A percentile compares a stretch with the other conserved stretches of the same genome.
Conservation (phyloP, 2,797 vertebrate genomes). For the Sebastes oblongus region DNA sequence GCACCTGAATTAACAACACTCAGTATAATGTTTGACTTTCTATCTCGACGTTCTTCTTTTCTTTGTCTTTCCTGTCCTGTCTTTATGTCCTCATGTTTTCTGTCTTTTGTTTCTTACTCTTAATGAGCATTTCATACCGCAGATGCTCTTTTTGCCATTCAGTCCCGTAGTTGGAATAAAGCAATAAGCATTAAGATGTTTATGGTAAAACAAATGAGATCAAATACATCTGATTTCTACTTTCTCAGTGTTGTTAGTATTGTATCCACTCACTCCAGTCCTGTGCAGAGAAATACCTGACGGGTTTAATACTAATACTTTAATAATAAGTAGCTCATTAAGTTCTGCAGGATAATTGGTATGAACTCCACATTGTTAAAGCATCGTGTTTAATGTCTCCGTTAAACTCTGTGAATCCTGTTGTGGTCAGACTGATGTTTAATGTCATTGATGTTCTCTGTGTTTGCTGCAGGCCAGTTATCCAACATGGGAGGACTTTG, state of each 20-base stretch:
- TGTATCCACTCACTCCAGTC: neutral
- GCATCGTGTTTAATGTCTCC: neutral
- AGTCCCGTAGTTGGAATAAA: neutral
- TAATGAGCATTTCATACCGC: neutral
- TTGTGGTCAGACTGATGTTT: neutral
- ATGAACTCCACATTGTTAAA: neutral
- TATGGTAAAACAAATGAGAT: neutral
- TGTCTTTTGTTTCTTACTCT: too few relatives aligned
- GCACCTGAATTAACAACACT: neutral
- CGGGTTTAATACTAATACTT: neutral
- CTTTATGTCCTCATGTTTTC: too few relatives aligned
- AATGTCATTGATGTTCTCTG: constrained; percentile 1
- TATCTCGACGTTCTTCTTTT: rapidly evolving
- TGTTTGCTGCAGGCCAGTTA: constrained; percentile 83
- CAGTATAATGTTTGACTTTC: neutral
- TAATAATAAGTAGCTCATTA: neutral
- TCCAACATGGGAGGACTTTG: constrained; percentile 89
- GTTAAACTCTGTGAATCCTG: neutral
- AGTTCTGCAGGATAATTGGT: neutral
- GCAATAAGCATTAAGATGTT: neutral
- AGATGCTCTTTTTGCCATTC: neutral
- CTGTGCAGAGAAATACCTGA: neutral
- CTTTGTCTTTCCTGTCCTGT: neutral
- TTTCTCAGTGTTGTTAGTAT: neutral
- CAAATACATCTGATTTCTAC: neutral